Evolutionary conservation across 2,797 vertebrate species (phyloP).

Genomic region (Lagodon rhomboides): DNA sequence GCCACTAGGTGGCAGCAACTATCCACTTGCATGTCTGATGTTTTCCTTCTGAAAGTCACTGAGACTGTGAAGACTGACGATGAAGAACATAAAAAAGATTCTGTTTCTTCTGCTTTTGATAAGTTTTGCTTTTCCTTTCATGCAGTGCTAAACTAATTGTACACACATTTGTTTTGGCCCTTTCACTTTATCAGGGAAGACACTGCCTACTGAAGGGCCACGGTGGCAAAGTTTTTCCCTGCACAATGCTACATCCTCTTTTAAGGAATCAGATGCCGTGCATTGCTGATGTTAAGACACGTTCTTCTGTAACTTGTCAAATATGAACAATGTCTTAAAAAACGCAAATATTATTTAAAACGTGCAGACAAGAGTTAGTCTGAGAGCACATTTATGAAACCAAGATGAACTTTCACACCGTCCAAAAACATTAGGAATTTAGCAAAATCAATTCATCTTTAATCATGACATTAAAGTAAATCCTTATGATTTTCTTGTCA

Average conservation of each 20-base stretch:
- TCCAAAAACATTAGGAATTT: background rate
- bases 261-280: background rate
- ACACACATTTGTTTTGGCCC: background rate
- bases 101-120: background rate
- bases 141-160: background rate
- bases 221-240: background rate
- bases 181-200: background rate
- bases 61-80: background rate
- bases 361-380: background rate
- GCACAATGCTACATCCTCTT: background rate
- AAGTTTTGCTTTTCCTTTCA: background rate
- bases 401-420: background rate
- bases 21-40: background rate
- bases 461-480: background rate
- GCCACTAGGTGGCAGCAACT: conserved; percentile 55
- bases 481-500: no score
- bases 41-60: background rate
- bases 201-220: background rate
- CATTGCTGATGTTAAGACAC: background rate
- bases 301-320: background rate
- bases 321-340: background rate
- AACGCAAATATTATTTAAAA: background rate
- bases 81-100: background rate
- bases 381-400: background rate
- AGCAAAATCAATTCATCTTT: background rate